phyloP scores from a whole-genome alignment of 2,888 invertebrate species.

The Chouioia cunea region DNA sequence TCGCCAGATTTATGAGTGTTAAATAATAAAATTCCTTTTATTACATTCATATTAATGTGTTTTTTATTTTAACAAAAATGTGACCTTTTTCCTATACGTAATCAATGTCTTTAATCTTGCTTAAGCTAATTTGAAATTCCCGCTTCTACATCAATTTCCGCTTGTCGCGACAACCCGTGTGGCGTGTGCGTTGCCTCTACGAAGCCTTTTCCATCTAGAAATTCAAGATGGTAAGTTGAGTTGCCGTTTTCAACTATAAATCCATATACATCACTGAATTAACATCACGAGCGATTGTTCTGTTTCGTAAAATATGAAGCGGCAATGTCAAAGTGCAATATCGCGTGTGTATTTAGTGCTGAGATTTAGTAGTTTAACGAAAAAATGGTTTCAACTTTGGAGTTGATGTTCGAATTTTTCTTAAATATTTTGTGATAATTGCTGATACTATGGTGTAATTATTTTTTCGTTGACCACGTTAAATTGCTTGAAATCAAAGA shows the following conservation, averaged over 20 bases:
- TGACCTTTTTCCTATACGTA: background rate
- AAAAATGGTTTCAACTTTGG: constrained; percentile 2
- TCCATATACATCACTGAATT: constrained; percentile 56
- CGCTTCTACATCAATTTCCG: constrained; percentile 27
- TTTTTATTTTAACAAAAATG: background rate
- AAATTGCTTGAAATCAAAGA: background rate
- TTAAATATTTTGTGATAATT: constrained; percentile 18
- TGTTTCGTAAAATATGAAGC: constrained; percentile 47
- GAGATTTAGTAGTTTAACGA: constrained; percentile 3
- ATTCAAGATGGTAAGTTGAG: constrained; percentile 63
- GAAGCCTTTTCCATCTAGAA: constrained; percentile 59
- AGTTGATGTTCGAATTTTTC: background rate
- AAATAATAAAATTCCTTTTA: constrained; percentile 25
- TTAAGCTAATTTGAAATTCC: constrained; percentile 27
- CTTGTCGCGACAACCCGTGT: background rate
- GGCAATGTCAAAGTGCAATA: constrained; percentile 49
- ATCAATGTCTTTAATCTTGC: too few relatives aligned
- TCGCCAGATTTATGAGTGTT: constrained; percentile 30
- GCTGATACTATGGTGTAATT: background rate
- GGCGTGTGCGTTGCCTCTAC: constrained; percentile 25
- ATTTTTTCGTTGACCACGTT: background rate
- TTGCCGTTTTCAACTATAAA: constrained; percentile 51
- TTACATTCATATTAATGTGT: constrained; percentile 8
- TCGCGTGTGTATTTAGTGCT: constrained; percentile 49
- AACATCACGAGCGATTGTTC: constrained; percentile 19